phyloP scores from a whole-genome alignment of 2,113 vertebrate species.

The Sapayoa aenigma region DNA sequence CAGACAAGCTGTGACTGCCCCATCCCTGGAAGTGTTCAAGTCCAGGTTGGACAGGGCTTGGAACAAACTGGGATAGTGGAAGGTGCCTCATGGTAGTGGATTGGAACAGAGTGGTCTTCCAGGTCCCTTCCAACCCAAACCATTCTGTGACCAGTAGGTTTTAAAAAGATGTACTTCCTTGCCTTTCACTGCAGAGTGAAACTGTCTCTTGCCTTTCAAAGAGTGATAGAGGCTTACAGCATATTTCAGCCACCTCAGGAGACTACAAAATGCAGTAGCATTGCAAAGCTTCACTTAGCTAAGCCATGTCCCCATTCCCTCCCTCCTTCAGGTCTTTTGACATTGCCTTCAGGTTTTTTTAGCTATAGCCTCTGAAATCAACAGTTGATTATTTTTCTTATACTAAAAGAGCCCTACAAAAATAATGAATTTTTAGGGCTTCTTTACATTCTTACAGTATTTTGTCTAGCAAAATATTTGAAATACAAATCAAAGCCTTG shows the following conservation, averaged over 20 bases:
- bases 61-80: not conserved
- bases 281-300: not conserved
- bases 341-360: not conserved
- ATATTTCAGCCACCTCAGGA: not conserved
- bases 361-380: not conserved
- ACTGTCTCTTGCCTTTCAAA: not conserved
- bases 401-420: not conserved
- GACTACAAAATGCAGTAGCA: not conserved
- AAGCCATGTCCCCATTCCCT: not conserved
- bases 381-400: not conserved
- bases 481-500: not conserved
- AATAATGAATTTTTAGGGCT: not conserved
- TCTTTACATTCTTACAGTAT: not conserved
- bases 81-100: not conserved
- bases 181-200: not conserved
- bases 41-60: not conserved
- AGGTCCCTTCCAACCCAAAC: not conserved
- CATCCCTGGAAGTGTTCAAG: not conserved
- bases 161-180: not conserved
- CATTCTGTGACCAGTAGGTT: not conserved
- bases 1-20: not conserved
- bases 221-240: not conserved
- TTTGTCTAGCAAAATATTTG: not conserved
- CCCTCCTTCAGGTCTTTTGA: not conserved
- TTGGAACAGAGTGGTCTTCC: not conserved